phyloP scores from a whole-genome alignment of 30 jellyfish, hydroid and myxozoan species.

The Pseudorhiza aurosa region DNA sequence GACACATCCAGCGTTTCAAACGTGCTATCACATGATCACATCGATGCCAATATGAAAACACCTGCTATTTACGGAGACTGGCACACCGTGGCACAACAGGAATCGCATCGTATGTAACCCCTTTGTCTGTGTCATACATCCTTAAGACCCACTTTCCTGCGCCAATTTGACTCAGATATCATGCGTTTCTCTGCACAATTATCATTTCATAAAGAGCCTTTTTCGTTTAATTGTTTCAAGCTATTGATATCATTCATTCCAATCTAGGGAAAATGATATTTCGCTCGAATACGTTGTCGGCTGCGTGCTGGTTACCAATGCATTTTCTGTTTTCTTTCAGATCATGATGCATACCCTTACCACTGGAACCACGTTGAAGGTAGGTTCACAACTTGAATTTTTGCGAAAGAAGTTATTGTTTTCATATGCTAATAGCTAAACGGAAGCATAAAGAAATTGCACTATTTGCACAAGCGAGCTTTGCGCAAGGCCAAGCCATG shows the following conservation, averaged over 20 bases:
- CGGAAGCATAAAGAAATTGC: neutral
- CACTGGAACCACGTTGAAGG: slow-evolving; percentile 51
- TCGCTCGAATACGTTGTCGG: too few relatives aligned
- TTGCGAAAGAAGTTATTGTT: neutral
- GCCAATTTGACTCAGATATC: too few relatives aligned
- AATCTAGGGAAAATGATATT: too few relatives aligned
- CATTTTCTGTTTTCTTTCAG: neutral
- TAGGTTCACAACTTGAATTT: neutral
- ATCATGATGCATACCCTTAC: slow-evolving; percentile 38
- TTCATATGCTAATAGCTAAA: neutral
- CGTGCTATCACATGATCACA: slow-evolving; percentile 43
- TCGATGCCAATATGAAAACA: slow-evolving; percentile 33
- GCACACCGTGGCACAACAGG: slow-evolving; percentile 25
- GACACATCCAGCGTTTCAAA: slow-evolving; percentile 7
- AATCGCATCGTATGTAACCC: slow-evolving; percentile 11
- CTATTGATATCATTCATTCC: too few relatives aligned
- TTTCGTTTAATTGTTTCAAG: too few relatives aligned
- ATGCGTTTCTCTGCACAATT: too few relatives aligned
- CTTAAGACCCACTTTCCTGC: too few relatives aligned
- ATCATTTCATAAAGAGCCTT: too few relatives aligned
- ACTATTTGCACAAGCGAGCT: too few relatives aligned
- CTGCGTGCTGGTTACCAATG: too few relatives aligned
- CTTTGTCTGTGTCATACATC: too few relatives aligned
- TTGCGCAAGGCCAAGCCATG: too few relatives aligned
- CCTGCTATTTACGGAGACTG: slow-evolving; percentile 30